Evolutionary conservation across 2,113 vertebrate species (phyloP), one percentile per base, ranked within the genome.

Genomic region (Pardalotus punctatus): DNA sequence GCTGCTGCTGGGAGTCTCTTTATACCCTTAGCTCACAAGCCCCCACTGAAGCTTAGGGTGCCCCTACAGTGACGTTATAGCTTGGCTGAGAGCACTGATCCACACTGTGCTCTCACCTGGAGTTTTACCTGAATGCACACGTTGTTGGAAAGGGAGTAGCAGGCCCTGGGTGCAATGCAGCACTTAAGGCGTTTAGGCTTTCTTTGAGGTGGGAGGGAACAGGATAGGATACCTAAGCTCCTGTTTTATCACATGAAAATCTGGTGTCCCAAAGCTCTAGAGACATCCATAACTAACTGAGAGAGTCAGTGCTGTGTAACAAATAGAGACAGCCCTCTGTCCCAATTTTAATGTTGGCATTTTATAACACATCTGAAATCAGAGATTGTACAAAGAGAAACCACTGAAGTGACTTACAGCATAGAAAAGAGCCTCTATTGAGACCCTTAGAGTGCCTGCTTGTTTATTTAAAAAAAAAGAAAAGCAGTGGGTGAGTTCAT

Each of bases 401-500:
- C 53, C 54, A 57, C 43, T 35, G 0, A 11, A 25, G 33, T 81
- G 42, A 51, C 17, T 86, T 57, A 48, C 71, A 53, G 36, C 17
- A 62, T 47, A 67, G 67, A 81, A 83, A 81, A 50, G n/a, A 56
- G 48, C 40, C 48, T 57, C 13, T 53, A 14, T 45, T 57, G 36
- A 80, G 50, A 87, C 42, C 48, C 22, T 57, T 40, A 73, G 78
- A 50, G 51, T 72, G 71, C 36, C 33, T 53, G 10, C 67, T 65
- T 61, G 36, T 78, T 91, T 74, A 65, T 81, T 89, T 85, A 72
- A 76, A 65, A 66, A 79, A 85, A 45, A 84, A 92, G 33, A 89
- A 86, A 89, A 65, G 51, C 57, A 69, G 36, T 33, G 47, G 20
- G 31, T 82, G 69, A 81, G 23, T 87, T 79, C 28, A 81, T 89